phyloP scores from a whole-genome alignment of 2,888 invertebrate genomes.

The Oscheius sp. region DNA sequence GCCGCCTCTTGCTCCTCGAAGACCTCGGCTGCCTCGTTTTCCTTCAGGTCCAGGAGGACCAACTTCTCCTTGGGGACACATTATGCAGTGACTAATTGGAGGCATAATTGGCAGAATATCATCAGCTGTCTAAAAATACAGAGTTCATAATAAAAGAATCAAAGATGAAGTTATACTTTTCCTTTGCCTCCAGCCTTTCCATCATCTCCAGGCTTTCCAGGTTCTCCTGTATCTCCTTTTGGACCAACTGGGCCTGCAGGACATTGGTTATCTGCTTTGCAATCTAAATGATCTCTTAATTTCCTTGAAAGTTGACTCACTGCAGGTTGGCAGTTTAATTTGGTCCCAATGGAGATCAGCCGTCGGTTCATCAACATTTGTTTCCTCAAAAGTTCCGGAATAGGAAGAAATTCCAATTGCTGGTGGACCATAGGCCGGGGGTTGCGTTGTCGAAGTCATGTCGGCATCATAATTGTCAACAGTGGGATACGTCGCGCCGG shows the following conservation, averaged over 20 bases:
- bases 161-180: no score
- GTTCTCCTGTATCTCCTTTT: constrained; percentile 35
- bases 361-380: background rate
- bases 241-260: constrained; percentile 46
- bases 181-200: constrained; percentile 38
- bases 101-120: constrained; percentile 1
- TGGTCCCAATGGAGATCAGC: constrained; percentile 10
- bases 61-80: constrained; percentile 17
- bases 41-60: constrained; percentile 7
- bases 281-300: constrained; percentile 33
- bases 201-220: constrained; percentile 33
- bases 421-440: background rate
- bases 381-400: constrained; percentile 11
- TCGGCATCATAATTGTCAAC: background rate
- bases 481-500: no score
- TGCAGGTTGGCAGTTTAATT: constrained; percentile 8
- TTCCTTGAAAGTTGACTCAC: constrained; percentile 6
- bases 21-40: constrained; percentile 16
- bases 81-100: constrained; percentile 8
- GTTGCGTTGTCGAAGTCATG: background rate
- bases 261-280: constrained; percentile 41
- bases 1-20: constrained; percentile 12
- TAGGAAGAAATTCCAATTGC: background rate
- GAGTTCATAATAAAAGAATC: background rate
- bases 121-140: background rate